Evolutionary conservation across 2,113 vertebrate species (phyloP), one percentile per base, ranked within the genome.

Genomic region (Ptilorrhoa leucosticta): DNA sequence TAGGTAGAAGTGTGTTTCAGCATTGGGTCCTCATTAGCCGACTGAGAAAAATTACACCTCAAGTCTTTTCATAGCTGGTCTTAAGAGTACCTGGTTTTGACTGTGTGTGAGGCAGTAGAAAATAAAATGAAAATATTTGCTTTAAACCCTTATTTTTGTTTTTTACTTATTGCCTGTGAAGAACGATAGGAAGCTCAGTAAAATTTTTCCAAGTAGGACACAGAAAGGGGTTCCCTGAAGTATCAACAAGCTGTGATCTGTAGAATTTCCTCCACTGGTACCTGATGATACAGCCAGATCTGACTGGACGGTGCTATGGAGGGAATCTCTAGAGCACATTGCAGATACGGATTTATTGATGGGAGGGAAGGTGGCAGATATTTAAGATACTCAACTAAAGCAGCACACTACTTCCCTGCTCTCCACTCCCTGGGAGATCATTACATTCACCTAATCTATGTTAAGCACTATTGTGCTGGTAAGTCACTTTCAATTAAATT

Each of bases 31-130:
- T 95, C 72, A 73, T 90, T 87, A 96, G 54, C 50, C 56, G 16
- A 8, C 64, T 44, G 64, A 81, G 64, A 87, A 83, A 95, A 95
- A 68, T 51, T 35, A 83, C 80, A 87, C 48, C 30, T 82, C n/a
- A 21, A 21, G 61, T 71, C 54, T 79, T 91, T 91, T 87, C 33
- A 64, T 37, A 56, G n/a, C 53, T 60, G 48, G 15, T 64, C 47
- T 87, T 57, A 61, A 65, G 28, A 68, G 37, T 22, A 35, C 26
- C 82, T 84, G 61, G 31, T 54, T 79, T 44, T 53, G 44, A 56
- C 5, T 80, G 21, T 26, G 4, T 75, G 57, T 64, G n/a, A 82
- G 14, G 50, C 10, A 48, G 22, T 60, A 60, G 47, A 68, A 89
- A 73, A 90, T n/a, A 45, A 82, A 83, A 85, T 26, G 5, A 64